Conservation (phyloP, 2,888 invertebrate species). For the Epistrophe grossulariae region DNA sequence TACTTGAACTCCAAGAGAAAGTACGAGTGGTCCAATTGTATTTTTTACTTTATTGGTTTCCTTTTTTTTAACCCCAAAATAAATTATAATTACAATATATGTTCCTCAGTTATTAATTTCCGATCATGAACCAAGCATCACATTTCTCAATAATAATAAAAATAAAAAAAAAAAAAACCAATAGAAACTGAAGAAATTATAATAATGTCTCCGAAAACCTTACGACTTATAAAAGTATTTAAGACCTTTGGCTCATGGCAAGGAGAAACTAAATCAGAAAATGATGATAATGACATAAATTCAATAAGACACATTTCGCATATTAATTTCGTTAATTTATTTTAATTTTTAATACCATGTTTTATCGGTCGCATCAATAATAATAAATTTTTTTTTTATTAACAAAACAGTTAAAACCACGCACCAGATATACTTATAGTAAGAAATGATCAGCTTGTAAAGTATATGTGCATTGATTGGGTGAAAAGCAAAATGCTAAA, state of each 20-base stretch:
- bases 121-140: background rate
- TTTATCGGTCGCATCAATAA: constrained; percentile 13
- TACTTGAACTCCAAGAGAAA: no score
- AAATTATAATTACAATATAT: background rate
- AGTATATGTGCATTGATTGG: constrained; percentile 2
- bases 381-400: background rate
- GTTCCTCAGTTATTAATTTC: background rate
- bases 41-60: background rate
- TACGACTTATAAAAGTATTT: background rate
- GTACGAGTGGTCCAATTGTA: no score
- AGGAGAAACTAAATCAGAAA: constrained; percentile 37
- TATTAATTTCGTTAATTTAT: constrained; percentile 39
- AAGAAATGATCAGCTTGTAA: constrained; percentile 1
- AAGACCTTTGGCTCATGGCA: constrained; percentile 28
- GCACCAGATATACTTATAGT: constrained; percentile 8
- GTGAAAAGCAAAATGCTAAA: constrained; percentile 2
- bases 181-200: constrained; percentile 10
- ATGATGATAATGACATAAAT: constrained; percentile 48
- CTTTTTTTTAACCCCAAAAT: background rate
- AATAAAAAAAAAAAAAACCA: background rate
- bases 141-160: background rate
- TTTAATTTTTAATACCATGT: constrained; percentile 30
- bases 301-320: constrained; percentile 17
- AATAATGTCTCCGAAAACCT: constrained; percentile 22
- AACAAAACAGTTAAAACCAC: constrained; percentile 5